phyloP scores from a whole-genome alignment of 2,113 vertebrate species.

The Tamias sibiricus region DNA sequence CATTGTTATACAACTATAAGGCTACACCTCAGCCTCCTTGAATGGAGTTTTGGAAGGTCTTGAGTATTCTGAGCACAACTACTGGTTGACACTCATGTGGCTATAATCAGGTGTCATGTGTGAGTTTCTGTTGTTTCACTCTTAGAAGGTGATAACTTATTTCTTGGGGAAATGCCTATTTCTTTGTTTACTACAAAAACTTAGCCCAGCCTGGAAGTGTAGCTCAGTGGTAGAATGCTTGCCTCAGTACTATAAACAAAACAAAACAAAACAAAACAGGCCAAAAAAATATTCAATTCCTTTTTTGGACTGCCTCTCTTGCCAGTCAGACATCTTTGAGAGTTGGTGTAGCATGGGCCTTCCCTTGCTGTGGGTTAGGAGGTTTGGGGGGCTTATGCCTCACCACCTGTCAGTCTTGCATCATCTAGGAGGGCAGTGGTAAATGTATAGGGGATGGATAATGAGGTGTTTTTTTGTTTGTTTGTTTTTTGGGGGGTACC shows the following conservation, averaged over 20 bases:
- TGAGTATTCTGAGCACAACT: not conserved
- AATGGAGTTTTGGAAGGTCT: not conserved
- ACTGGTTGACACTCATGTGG: not conserved
- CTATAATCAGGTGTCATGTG: not conserved
- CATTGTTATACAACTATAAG: not conserved
- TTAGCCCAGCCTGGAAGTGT: not conserved
- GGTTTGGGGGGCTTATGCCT: not conserved
- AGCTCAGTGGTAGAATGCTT: too few relatives aligned
- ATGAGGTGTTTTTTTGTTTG: too few relatives aligned
- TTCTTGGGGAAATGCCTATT: conserved; percentile 43
- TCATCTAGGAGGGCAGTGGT: not conserved
- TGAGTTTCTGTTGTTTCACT: conserved; percentile 41
- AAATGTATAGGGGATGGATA: not conserved
- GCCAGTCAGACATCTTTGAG: conserved; percentile 24
- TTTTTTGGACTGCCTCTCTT: conserved; percentile 7
- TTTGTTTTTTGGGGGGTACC: too few relatives aligned
- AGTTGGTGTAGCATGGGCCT: not conserved
- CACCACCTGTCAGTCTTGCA: not conserved
- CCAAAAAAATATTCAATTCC: not conserved
- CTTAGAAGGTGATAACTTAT: not conserved
- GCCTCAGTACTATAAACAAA: too few relatives aligned
- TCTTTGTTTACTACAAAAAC: conserved; percentile 39
- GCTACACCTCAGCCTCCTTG: not conserved
- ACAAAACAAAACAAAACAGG: not conserved
- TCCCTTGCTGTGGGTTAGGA: not conserved